Conservation (phyloP, 2,888 invertebrate species). For the Plagodis dolabraria region DNA sequence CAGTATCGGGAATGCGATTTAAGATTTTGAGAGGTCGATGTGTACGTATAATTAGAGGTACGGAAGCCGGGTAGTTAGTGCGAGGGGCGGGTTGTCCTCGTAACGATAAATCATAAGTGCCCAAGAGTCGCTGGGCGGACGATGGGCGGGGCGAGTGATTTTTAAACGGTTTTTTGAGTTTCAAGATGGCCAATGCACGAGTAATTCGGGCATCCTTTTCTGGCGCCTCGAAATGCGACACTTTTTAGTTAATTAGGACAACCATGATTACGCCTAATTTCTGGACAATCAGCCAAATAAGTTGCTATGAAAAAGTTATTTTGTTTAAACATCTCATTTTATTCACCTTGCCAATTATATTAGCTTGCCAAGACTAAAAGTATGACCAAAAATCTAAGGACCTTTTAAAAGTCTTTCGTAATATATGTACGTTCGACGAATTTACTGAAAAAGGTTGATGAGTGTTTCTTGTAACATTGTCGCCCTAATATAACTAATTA, state of each 20-base stretch:
- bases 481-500: constrained; percentile 79
- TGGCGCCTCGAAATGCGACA: constrained; percentile 73
- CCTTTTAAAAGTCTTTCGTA: background rate
- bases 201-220: constrained; percentile 77
- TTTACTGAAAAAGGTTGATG: constrained; percentile 37
- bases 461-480: constrained; percentile 56
- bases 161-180: constrained; percentile 84
- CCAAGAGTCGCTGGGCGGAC: constrained; percentile 76
- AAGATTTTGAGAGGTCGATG: constrained; percentile 70
- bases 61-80: constrained; percentile 79
- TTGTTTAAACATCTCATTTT: constrained; percentile 21
- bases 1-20: constrained; percentile 66
- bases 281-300: constrained; percentile 59
- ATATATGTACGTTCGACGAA: background rate
- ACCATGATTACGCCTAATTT: constrained; percentile 75
- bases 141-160: constrained; percentile 81
- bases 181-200: constrained; percentile 75
- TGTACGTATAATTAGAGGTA: constrained; percentile 76
- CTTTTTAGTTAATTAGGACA: constrained; percentile 81
- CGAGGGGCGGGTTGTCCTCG: constrained; percentile 79
- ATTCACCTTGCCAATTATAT: background rate
- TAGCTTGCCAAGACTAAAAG: constrained; percentile 3
- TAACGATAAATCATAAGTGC: constrained; percentile 83
- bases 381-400: constrained; percentile 2
- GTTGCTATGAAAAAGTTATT: constrained; percentile 27